Percentiles rank a stretch among this genome's conserved stretches.
Evolutionary conservation across 1,140 invertebrate genomes (phyloP).

Genomic region (Mercenaria mercenaria): DNA sequence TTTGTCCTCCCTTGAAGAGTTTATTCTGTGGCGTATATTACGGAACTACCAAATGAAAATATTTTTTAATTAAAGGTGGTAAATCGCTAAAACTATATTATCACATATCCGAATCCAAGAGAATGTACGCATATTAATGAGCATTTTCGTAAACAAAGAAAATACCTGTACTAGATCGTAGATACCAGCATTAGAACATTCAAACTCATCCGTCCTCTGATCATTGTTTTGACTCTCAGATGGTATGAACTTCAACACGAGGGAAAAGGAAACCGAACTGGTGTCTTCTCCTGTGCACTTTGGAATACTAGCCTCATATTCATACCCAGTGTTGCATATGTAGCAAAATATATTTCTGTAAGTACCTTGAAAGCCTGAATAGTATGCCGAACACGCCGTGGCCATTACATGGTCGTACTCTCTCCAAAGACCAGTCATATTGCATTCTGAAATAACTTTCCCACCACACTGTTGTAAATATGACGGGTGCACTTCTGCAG

Average conservation of each 20-base stretch:
- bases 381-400: neutral
- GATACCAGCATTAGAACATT: neutral
- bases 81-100: neutral
- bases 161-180: too few relatives aligned
- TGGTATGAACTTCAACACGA: neutral
- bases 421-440: neutral
- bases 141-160: too few relatives aligned
- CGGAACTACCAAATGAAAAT: neutral
- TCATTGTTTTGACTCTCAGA: too few relatives aligned
- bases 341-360: constrained; percentile 9
- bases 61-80: neutral
- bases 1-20: too few relatives aligned
- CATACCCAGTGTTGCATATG: neutral
- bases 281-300: neutral
- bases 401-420: neutral
- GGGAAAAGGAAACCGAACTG: neutral
- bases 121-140: too few relatives aligned
- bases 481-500: neutral
- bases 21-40: too few relatives aligned
- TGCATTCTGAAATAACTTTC: neutral
- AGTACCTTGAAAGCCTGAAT: neutral
- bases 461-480: neutral
- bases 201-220: neutral
- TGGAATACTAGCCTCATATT: neutral
- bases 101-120: neutral